Conservation (phyloP, 2,797 vertebrate genomes). For the Macrochelys suwanniensis region DNA sequence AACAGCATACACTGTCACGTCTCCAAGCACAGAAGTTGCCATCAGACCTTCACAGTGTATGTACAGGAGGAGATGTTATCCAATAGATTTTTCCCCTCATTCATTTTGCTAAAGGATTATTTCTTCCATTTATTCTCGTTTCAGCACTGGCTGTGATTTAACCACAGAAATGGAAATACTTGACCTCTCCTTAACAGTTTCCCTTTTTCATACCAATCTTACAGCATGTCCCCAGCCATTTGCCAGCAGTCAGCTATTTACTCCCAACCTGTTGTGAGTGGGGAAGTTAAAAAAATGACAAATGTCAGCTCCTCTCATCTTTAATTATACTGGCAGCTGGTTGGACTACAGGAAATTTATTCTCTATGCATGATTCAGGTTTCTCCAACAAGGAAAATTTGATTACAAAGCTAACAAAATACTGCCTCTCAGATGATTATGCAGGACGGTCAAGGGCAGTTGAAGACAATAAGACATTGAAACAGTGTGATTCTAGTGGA, state of each 20-base stretch:
- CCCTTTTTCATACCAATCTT: background rate
- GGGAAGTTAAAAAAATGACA: background rate
- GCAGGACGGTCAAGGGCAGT: background rate
- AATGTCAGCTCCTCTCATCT: background rate
- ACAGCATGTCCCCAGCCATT: background rate
- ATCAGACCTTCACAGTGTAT: background rate
- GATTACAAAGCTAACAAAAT: background rate
- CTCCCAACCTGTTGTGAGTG: background rate
- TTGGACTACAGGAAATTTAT: background rate
- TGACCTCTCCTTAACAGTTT: constrained; percentile 3
- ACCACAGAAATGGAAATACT: background rate
- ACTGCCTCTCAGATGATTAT: background rate
- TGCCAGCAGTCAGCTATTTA: constrained; percentile 2
- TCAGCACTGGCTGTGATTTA: background rate
- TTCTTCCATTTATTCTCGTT: constrained; percentile 18
- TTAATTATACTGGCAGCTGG: background rate
- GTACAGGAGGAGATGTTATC: background rate
- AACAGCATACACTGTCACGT: too few relatives aligned
- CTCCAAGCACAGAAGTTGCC: background rate
- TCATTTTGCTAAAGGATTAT: background rate
- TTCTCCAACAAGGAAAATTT: rapidly evolving
- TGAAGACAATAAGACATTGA: background rate
- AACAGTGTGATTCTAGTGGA: background rate
- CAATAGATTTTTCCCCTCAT: background rate
- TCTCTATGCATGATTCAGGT: background rate